Percentiles rank a stretch among this genome's conserved stretches.
These are phyloP conservation scores for Otolemur crassicaudatus DNA, from an alignment of 2,797 vertebrate genomes.

Conservation along the genomic window DNA sequence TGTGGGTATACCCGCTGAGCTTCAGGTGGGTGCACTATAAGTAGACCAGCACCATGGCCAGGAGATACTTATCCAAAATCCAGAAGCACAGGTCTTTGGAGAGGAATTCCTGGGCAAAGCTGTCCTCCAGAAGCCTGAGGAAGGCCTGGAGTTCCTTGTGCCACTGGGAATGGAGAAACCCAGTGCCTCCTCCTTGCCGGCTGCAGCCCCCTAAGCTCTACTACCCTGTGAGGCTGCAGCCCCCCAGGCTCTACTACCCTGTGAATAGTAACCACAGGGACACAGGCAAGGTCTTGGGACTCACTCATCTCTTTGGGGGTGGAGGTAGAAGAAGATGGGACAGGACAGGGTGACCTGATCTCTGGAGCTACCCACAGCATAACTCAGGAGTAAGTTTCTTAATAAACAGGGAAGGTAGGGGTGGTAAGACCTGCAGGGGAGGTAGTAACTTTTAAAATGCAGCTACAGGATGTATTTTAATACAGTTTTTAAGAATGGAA, in stretches of 20 bases:
- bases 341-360: too few species aligned
- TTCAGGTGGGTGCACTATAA: too few species aligned
- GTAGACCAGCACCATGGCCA: too few species aligned
- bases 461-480: background rate
- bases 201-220: constrained; percentile 64
- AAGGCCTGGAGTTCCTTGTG: constrained; percentile 78
- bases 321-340: background rate
- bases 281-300: background rate
- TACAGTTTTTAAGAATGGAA: background rate
- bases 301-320: constrained; percentile 25
- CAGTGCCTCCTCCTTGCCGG: background rate
- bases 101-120: constrained; percentile 73
- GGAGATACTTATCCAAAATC: constrained; percentile 21
- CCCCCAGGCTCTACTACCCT: constrained; percentile 58
- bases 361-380: too few species aligned
- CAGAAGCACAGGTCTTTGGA: constrained; percentile 77
- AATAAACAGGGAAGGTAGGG: background rate
- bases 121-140: constrained; percentile 79
- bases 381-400: background rate
- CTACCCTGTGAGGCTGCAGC: constrained; percentile 2
- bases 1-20: too few species aligned
- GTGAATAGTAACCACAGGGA: constrained; percentile 59
- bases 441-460: background rate
- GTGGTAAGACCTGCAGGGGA: background rate
- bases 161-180: background rate